A percentile compares a stretch with the other conserved stretches of the same genome.
Evolutionary conservation across 2,888 invertebrate species (phyloP).

Genomic region (Encarsia formosa): DNA sequence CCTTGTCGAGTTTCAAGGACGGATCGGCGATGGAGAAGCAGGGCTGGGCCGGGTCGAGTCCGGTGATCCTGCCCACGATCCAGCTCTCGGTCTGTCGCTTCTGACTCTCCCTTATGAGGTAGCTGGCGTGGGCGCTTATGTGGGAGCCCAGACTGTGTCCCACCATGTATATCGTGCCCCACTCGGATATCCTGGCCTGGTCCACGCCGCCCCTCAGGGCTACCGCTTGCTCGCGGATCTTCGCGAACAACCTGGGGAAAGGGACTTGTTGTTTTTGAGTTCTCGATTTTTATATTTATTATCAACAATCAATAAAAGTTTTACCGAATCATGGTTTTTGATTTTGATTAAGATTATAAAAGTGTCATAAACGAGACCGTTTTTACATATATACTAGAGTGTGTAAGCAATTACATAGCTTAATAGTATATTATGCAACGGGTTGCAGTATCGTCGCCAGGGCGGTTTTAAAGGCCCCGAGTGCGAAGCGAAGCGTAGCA

Average conservation of each 20-base stretch:
- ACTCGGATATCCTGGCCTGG: constrained; percentile 9
- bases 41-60: constrained; percentile 64
- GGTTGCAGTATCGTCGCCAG: no score
- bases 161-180: constrained; percentile 54
- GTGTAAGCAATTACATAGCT: no score
- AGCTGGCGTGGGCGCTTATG: constrained; percentile 58
- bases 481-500: no score
- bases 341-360: no score
- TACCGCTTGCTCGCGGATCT: background rate
- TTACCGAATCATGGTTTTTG: no score
- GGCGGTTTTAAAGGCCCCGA: no score
- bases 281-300: no score
- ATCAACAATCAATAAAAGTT: no score
- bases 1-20: constrained; percentile 54
- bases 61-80: constrained; percentile 49
- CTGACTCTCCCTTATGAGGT: constrained; percentile 51
- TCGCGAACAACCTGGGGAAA: background rate
- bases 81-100: constrained; percentile 27
- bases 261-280: background rate
- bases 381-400: no score
- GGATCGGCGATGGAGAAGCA: constrained; percentile 55
- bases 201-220: background rate
- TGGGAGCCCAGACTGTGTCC: constrained; percentile 65
- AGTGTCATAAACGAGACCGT: no score
- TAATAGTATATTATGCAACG: no score